Evolutionary conservation across 1,140 invertebrate genomes (phyloP).

Genomic region (Orussus abietinus): DNA sequence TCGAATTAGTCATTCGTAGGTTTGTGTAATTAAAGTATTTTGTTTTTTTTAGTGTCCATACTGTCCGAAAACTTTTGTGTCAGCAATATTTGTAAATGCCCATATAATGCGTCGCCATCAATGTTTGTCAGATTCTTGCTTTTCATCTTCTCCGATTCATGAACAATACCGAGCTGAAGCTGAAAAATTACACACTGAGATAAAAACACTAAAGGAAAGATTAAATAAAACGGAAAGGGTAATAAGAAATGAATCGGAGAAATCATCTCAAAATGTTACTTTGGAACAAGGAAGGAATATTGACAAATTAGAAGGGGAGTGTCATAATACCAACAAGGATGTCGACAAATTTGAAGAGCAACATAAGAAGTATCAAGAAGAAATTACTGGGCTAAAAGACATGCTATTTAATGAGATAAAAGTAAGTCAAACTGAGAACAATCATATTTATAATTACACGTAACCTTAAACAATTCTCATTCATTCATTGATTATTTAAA

Average conservation of each 20-base stretch:
- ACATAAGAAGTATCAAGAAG: slow-evolving; percentile 47
- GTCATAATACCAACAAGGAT: too few relatives aligned
- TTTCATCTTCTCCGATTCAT: slow-evolving; percentile 28
- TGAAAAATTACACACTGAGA: slow-evolving; percentile 57
- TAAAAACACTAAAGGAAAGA: slow-evolving; percentile 58
- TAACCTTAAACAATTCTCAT: too few relatives aligned
- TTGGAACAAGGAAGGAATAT: too few relatives aligned
- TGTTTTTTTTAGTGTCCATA: slow-evolving; percentile 39
- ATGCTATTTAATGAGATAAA: slow-evolving; percentile 41
- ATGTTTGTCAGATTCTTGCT: slow-evolving; percentile 17
- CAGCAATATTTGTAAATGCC: slow-evolving; percentile 38
- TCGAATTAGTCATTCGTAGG: too few relatives aligned
- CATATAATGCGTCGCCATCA: slow-evolving; percentile 42
- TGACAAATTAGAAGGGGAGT: too few relatives aligned
- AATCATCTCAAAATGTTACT: too few relatives aligned
- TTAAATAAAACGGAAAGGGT: slow-evolving; percentile 57
- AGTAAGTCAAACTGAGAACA: slow-evolving; percentile 26
- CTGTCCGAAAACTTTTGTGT: slow-evolving; percentile 47
- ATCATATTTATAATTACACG: too few relatives aligned
- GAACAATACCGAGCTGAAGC: slow-evolving; percentile 51
- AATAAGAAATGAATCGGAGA: slow-evolving; percentile 43
- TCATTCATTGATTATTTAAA: too few relatives aligned
- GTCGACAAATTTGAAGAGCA: too few relatives aligned
- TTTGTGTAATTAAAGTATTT: slow-evolving; percentile 1
- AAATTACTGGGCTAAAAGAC: slow-evolving; percentile 35